Conservation (phyloP, 1,140 invertebrate species). For the Aphaenogaster ashmeadi region DNA sequence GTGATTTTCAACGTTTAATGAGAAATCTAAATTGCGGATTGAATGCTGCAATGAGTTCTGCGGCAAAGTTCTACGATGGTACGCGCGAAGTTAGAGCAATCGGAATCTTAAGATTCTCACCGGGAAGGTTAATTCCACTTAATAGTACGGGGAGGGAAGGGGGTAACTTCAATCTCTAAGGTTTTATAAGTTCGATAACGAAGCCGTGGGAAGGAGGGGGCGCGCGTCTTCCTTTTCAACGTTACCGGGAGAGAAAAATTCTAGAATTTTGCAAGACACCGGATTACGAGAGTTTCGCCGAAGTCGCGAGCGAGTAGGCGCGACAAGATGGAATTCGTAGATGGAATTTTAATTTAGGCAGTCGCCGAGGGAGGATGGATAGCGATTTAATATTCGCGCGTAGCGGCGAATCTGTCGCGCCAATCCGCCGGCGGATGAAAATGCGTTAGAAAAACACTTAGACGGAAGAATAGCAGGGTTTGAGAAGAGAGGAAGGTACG, state of each 20-base stretch:
- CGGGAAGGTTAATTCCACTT: slow-evolving; percentile 60
- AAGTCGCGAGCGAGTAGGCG: neutral
- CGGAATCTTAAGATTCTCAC: slow-evolving; percentile 65
- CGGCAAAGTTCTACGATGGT: slow-evolving; percentile 39
- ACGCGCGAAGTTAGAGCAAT: slow-evolving; percentile 57
- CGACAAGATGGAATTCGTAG: slow-evolving; percentile 17
- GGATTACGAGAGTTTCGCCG: slow-evolving; percentile 14
- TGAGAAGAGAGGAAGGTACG: neutral
- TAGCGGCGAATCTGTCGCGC: neutral
- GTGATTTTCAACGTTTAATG: slow-evolving; percentile 63
- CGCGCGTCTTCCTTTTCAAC: neutral
- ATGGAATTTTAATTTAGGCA: slow-evolving; percentile 42
- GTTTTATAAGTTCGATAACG: slow-evolving; percentile 64
- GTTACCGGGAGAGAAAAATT: slow-evolving; percentile 21
- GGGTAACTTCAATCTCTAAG: slow-evolving; percentile 50
- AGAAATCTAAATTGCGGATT: slow-evolving; percentile 64
- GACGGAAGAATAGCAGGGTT: slow-evolving; percentile 13
- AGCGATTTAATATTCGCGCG: slow-evolving; percentile 51
- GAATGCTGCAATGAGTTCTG: slow-evolving; percentile 59
- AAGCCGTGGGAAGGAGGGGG: slow-evolving; percentile 10
- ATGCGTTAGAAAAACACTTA: slow-evolving; percentile 33
- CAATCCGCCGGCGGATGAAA: slow-evolving; percentile 1
- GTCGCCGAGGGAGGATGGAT: slow-evolving; percentile 3
- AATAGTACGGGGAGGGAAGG: slow-evolving; percentile 26
- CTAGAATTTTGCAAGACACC: neutral